Conservation (phyloP, 2,797 vertebrate species). For the Dipus sagitta region DNA sequence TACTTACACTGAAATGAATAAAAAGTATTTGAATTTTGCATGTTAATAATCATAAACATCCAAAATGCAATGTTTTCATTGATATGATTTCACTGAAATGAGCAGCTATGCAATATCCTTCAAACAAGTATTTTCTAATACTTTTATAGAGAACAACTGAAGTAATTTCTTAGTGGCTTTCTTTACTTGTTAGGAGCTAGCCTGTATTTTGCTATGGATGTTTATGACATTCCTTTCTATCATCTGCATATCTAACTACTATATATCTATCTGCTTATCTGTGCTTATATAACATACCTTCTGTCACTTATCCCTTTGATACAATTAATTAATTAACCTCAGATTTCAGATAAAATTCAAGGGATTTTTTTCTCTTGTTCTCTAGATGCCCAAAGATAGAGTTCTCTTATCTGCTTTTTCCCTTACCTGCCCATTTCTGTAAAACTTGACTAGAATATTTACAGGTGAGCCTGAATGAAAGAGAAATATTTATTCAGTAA, state of each 20-base stretch:
- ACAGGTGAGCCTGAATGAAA: not conserved
- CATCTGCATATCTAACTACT: not conserved
- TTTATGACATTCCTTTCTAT: not conserved
- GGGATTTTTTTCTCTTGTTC: not conserved
- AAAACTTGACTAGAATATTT: not conserved
- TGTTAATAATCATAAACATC: not conserved
- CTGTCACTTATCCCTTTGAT: not conserved
- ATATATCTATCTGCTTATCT: not conserved
- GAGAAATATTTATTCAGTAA: not conserved
- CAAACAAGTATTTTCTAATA: not conserved
- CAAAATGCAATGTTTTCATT: not conserved
- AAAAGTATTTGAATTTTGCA: not conserved
- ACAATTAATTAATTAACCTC: not conserved
- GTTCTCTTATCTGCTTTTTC: not conserved
- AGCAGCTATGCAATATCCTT: too few species aligned
- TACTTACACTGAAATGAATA: not conserved
- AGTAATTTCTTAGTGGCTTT: not conserved
- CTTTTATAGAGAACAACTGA: not conserved
- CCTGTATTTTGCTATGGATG: not conserved
- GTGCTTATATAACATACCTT: not conserved
- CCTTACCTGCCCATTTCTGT: not conserved
- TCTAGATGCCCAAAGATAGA: not conserved
- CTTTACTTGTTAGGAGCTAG: not conserved
- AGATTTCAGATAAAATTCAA: not conserved
- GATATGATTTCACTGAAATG: not conserved